phyloP scores from a whole-genome alignment of 2,888 invertebrate genomes.

The Drosophila hamatofila region DNA sequence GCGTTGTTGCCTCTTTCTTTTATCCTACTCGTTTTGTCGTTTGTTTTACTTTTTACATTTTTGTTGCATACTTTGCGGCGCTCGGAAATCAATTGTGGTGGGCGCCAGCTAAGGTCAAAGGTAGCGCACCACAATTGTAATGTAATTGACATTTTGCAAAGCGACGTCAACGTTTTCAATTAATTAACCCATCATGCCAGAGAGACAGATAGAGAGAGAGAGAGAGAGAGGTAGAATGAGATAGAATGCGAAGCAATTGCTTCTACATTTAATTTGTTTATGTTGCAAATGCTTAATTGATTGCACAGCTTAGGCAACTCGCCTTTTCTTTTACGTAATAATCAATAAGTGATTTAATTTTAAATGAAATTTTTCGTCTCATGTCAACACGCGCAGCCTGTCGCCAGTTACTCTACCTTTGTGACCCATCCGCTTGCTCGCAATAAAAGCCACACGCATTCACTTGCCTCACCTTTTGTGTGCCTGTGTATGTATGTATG shows the following conservation, averaged over 20 bases:
- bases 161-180: constrained; percentile 21
- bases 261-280: neutral
- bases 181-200: constrained; percentile 9
- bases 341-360: constrained; percentile 33
- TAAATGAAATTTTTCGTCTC: constrained; percentile 25
- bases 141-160: constrained; percentile 60
- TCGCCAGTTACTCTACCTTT: constrained; percentile 56
- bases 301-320: neutral
- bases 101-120: constrained; percentile 61
- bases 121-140: constrained; percentile 45
- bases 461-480: constrained; percentile 45
- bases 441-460: constrained; percentile 79
- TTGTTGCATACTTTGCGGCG: constrained; percentile 54
- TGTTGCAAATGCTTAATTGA: neutral
- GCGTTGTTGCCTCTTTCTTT: neutral
- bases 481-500: neutral
- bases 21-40: constrained; percentile 30
- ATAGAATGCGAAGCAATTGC: neutral
- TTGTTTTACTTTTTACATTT: constrained; percentile 36
- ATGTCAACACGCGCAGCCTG: constrained; percentile 72
- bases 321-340: constrained; percentile 2
- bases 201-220: neutral
- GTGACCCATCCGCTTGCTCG: constrained; percentile 29
- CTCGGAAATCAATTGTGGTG: constrained; percentile 54
- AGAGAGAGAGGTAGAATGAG: neutral